Base-by-base conservation (phyloP, 2,888 invertebrate genomes). In the Chaetoderma sp. region DNA sequence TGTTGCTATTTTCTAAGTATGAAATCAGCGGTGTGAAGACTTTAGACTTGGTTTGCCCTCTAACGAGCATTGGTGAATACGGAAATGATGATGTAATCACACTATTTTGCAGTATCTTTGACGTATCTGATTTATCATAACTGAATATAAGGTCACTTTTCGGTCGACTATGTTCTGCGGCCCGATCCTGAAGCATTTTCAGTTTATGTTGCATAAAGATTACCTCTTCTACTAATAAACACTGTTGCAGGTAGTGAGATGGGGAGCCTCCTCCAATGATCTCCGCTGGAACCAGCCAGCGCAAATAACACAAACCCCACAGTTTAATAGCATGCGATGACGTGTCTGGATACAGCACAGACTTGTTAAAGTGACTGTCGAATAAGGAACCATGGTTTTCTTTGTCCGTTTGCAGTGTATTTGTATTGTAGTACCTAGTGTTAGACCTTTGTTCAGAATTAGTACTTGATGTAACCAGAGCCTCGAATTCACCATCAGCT, bases 271-370 rank as follows among this genome's bases (percentile, higher is more conserved):
- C 92, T 71, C 90, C 90, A 21, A 89, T 88, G 67, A 93, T 91
- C 87, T 95, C 94, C 5, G 95, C 89, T 23, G 93, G 91, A 23
- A 92, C 91, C 80, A 95, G 89, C 94, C 95, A 96, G 30, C 96
- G 91, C 83, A 94, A 93, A 88, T 94, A 96, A 88, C 95, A 95
- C 86, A 94, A 94, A 64, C 91, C 89, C 96, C 96, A 96, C 47
- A 96, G 86, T 69, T 92, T 91, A 74, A 81, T 66, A 25, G 72
- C 58, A 2, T 75, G 62, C 6, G 71, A 63, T 1, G 73, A 67
- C 33, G 62, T 69, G 13, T 72, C 54, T 18, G 79, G 80, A 4
- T 67, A 65, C 28, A 81, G 63, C 32, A 65, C 58, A 45, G 18
- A 16, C 32, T 18, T 30, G 25, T n/a, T 33, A n/a, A n/a, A n/a